These are phyloP conservation scores for Pyxicephalus adspersus DNA, from an alignment of 2,113 vertebrate genomes.

Conservation along the genomic window DNA sequence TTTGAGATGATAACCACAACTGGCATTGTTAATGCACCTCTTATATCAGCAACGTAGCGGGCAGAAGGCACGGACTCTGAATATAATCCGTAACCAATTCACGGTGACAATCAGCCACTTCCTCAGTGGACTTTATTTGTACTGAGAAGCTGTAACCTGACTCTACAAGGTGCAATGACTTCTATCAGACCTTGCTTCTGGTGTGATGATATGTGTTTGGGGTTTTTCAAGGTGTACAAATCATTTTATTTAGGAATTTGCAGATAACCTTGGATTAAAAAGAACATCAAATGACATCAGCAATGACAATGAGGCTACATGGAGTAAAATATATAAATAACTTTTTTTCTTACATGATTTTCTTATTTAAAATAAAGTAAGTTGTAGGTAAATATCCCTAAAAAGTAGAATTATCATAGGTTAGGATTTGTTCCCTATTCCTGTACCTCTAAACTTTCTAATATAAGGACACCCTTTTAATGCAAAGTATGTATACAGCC, in stretches of 20 bases:
- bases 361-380: no score
- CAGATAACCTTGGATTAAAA: conserved; percentile 50
- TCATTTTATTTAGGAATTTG: conserved; percentile 48
- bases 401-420: no score
- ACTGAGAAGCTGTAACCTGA: conserved; percentile 20
- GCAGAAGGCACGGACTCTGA: neutral
- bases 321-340: conserved; percentile 35
- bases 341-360: neutral
- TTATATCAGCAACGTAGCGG: neutral
- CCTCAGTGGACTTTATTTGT: conserved; percentile 38
- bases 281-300: neutral
- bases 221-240: conserved; percentile 29
- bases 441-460: no score
- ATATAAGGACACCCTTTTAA: no score
- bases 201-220: neutral
- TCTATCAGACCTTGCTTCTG: conserved; percentile 48
- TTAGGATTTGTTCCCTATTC: no score
- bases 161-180: conserved; percentile 27
- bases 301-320: conserved; percentile 23
- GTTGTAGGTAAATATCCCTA: no score
- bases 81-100: conserved; percentile 12
- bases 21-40: neutral
- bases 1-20: neutral
- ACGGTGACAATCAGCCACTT: conserved; percentile 13
- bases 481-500: no score